Evolutionary conservation across 2,113 vertebrate genomes (phyloP).

Genomic region (Calyptommatus sinebrachiatus): DNA sequence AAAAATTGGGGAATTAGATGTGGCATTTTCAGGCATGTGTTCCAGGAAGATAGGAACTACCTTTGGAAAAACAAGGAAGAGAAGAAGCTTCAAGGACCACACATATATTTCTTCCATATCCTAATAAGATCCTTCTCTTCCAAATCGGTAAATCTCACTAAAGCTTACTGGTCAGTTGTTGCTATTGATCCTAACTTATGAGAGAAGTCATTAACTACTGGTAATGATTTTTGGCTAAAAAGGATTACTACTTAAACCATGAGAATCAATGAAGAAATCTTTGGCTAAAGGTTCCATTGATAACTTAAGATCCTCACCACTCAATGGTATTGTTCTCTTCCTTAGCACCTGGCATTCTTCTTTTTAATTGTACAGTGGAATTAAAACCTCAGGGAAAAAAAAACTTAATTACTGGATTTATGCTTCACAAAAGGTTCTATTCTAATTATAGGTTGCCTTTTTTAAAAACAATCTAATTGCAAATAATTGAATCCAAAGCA

Average conservation of each 20-base stretch:
- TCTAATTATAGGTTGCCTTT: conserved; percentile 72
- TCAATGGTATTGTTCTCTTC: conserved; percentile 9
- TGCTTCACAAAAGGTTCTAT: conserved; percentile 67
- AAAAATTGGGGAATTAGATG: too few relatives aligned
- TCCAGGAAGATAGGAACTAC: neutral
- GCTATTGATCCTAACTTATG: conserved; percentile 3
- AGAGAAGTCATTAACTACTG: conserved; percentile 5
- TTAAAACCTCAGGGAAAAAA: conserved; percentile 66
- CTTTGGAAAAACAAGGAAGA: neutral
- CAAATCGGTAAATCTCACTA: neutral
- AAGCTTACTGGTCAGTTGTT: neutral
- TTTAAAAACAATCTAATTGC: conserved; percentile 64
- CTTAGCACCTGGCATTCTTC: conserved; percentile 40
- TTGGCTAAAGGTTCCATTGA: conserved; percentile 44
- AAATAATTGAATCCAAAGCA: conserved; percentile 71
- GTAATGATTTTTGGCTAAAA: conserved; percentile 14
- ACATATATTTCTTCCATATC: neutral
- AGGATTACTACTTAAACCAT: conserved; percentile 44
- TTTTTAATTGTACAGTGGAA: conserved; percentile 67
- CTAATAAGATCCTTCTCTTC: conserved; percentile 10
- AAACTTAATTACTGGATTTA: conserved; percentile 75
- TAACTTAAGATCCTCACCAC: conserved; percentile 44
- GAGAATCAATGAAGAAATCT: conserved; percentile 42
- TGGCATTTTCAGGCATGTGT: neutral
- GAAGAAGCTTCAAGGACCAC: neutral